These are phyloP conservation scores for Cerastis rubricosa DNA, from an alignment of 2,888 invertebrate species.

Conservation along the genomic window DNA sequence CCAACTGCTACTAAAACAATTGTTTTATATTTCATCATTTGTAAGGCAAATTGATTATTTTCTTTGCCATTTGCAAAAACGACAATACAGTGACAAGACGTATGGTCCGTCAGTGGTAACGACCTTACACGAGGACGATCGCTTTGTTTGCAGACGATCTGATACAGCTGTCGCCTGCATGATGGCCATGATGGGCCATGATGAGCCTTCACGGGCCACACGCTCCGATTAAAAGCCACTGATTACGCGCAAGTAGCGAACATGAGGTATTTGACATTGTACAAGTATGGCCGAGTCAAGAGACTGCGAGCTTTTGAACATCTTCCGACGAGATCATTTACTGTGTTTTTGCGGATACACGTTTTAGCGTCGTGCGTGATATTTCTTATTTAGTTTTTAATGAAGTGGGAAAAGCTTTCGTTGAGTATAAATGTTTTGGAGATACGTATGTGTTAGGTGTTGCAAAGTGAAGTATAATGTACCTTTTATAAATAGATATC, in stretches of 20 bases:
- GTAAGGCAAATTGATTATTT: slow-evolving; percentile 44
- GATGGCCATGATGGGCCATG: slow-evolving; percentile 53
- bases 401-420: slow-evolving; percentile 20
- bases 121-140: slow-evolving; percentile 60
- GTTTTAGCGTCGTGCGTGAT: slow-evolving; percentile 29
- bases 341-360: slow-evolving; percentile 36
- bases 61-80: slow-evolving; percentile 46
- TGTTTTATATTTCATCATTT: slow-evolving; percentile 33
- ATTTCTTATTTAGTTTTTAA: slow-evolving; percentile 26
- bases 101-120: slow-evolving; percentile 54
- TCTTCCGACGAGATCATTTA: slow-evolving; percentile 52
- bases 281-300: slow-evolving; percentile 48
- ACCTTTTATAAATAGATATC: background rate
- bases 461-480: background rate
- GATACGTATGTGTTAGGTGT: background rate
- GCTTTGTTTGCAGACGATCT: slow-evolving; percentile 68
- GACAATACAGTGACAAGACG: slow-evolving; percentile 48
- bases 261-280: slow-evolving; percentile 67
- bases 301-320: slow-evolving; percentile 55
- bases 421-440: background rate
- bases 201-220: slow-evolving; percentile 38
- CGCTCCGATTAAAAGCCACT: slow-evolving; percentile 67
- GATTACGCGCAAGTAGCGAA: slow-evolving; percentile 64
- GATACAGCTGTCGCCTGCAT: slow-evolving; percentile 67
- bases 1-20: background rate